Evolutionary conservation across 2,797 vertebrate genomes (phyloP), one percentile per base, ranked within the genome.

Genomic region (Acomys russatus): DNA sequence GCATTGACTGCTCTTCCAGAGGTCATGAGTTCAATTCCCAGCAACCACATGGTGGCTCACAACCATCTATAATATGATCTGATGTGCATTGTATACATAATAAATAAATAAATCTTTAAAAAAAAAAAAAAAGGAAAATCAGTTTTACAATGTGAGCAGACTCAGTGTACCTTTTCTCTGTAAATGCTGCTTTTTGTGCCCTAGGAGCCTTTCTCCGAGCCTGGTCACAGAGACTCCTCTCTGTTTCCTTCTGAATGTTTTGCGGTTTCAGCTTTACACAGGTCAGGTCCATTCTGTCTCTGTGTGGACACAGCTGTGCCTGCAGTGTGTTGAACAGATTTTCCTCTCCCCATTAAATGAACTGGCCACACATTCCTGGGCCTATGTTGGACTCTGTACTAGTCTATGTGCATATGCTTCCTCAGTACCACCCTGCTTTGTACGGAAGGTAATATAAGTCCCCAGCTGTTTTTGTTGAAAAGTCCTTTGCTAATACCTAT

Each of bases 271-370:
- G 64, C 83, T 85, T 85, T 54, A n/a, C 30, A 22, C 20, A 23
- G 63, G 33, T 33, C 25, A 95, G 44, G 33, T 49, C 20, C n/a
- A 28, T 66, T 94, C 89, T 63, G 71, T 66, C 64, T 80, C 22
- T 84, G 73, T 74, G 68, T 68, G 71, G 33, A 91, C 73, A 66
- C 23, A 77, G 51, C 56, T 82, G 77, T 88, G 94, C 18, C 71
- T 20, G 94, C 38, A 85, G 68, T 96, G 68, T 92, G 73, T 35
- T 86, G 63, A 93, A 94, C 95, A 95, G 49, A 80, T 38, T 87
- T 92, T 92, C 17, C 56, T 88, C 91, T 94, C 35, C 23, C 61
- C 71, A 71, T 76, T 92, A 93, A 93, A 71, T 79, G 66, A 93
- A 84, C 0, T 79, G 23, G 51, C 23, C 17, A 63, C 35, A 22